Percentiles rank a stretch among this genome's conserved stretches.
phyloP scores from a whole-genome alignment of 2,797 vertebrate species.

The Kryptolebias ocellatus region DNA sequence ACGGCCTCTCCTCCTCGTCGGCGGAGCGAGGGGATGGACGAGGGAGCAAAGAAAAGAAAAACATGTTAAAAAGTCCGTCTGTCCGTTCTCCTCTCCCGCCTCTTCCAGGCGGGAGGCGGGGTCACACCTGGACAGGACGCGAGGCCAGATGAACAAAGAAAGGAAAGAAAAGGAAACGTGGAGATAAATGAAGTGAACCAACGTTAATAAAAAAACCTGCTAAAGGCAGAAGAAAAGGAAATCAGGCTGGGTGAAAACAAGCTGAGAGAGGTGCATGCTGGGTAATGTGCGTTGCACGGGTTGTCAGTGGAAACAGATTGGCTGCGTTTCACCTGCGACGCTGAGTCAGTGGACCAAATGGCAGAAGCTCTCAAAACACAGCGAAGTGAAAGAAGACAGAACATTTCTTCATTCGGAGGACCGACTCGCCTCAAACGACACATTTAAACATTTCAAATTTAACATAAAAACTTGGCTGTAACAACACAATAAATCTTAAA shows the following conservation, averaged over 20 bases:
- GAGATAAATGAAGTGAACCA: not conserved
- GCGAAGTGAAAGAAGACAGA: constrained; percentile 42
- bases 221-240: not conserved
- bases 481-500: no score
- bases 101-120: no score
- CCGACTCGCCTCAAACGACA: not conserved
- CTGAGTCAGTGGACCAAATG: constrained; percentile 24
- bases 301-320: constrained; percentile 34
- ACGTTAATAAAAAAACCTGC: not conserved
- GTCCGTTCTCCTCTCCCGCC: no score
- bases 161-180: not conserved
- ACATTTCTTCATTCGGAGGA: not conserved
- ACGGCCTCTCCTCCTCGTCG: constrained; percentile 48
- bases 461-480: no score
- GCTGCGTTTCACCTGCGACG: constrained; percentile 46
- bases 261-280: constrained; percentile 37
- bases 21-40: not conserved
- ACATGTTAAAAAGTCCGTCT: no score
- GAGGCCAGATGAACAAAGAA: not conserved
- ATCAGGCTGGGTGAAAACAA: not conserved
- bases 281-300: constrained; percentile 31
- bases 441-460: no score
- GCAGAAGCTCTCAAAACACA: constrained; percentile 23
- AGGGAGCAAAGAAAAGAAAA: not conserved
- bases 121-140: no score